These are phyloP conservation scores for Poeciliopsis prolifica DNA, from an alignment of 2,113 vertebrate species.

Conservation along the genomic window DNA sequence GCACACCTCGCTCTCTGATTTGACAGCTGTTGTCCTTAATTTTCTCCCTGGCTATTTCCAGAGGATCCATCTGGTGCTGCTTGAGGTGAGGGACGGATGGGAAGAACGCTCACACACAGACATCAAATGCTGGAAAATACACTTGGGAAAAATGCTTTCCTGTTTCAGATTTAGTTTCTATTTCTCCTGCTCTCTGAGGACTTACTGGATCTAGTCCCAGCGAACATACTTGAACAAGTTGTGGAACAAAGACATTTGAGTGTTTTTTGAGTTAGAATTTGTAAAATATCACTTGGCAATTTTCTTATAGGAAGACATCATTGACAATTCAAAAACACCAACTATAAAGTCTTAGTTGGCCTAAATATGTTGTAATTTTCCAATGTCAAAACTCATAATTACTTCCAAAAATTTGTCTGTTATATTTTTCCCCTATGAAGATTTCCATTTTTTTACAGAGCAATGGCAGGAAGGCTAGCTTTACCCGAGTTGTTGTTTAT, in stretches of 20 bases:
- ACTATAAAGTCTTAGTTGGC: too few relatives aligned
- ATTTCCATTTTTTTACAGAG: too few relatives aligned
- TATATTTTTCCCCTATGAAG: too few relatives aligned
- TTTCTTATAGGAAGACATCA: too few relatives aligned
- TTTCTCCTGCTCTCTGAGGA: neutral
- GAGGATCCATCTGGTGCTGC: constrained; percentile 60
- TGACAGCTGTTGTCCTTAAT: constrained; percentile 70
- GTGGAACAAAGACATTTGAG: neutral
- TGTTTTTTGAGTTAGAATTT: too few relatives aligned
- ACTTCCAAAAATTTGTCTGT: too few relatives aligned
- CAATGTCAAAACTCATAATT: too few relatives aligned
- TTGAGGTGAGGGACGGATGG: constrained; percentile 31
- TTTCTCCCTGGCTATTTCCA: constrained; percentile 57
- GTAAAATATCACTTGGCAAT: too few relatives aligned
- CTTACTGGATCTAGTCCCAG: neutral
- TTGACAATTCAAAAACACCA: too few relatives aligned
- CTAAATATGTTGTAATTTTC: too few relatives aligned
- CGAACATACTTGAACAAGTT: neutral
- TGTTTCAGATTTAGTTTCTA: neutral
- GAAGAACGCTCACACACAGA: constrained; percentile 20
- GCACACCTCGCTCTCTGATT: constrained; percentile 28
- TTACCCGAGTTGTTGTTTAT: too few relatives aligned
- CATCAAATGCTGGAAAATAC: constrained; percentile 17
- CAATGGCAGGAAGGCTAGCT: too few relatives aligned
- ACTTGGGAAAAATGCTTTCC: constrained; percentile 11